These are phyloP conservation scores for Desmophyllum pertusum DNA, from an alignment of 92 coral and sea anemone genomes.

Conservation along the genomic window DNA sequence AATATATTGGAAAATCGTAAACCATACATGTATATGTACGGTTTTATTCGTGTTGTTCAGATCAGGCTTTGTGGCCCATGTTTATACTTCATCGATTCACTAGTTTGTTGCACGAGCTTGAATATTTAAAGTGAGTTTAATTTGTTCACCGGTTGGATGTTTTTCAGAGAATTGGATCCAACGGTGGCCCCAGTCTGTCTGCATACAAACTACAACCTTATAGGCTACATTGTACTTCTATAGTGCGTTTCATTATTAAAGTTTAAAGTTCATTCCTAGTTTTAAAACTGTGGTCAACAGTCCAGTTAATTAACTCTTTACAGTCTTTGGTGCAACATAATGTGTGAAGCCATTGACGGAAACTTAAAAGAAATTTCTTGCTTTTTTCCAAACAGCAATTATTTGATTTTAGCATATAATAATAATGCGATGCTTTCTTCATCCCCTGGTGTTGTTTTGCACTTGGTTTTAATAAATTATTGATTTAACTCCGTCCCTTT, in stretches of 20 bases:
- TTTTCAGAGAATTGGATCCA: background rate
- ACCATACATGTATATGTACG: too few species aligned
- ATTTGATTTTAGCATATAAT: background rate
- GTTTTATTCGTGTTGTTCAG: background rate
- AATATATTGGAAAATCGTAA: background rate
- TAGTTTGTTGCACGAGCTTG: background rate
- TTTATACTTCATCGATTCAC: background rate
- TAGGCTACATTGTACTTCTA: slow-evolving; percentile 1
- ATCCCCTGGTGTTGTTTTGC: slow-evolving; percentile 28
- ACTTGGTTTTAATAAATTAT: slow-evolving; percentile 14
- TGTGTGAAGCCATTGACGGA: background rate
- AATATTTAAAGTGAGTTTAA: background rate
- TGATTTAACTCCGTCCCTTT: slow-evolving; percentile 4
- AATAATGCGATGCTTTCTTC: background rate
- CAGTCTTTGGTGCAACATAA: background rate
- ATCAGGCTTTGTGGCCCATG: background rate
- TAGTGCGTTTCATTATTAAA: background rate
- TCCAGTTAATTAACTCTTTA: slow-evolving; percentile 9
- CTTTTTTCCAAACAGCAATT: background rate
- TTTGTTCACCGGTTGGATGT: background rate
- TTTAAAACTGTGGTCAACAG: slow-evolving; percentile 3
- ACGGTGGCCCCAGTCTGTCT: background rate
- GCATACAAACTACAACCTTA: background rate
- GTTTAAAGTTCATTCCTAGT: background rate
- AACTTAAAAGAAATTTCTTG: background rate